A percentile compares a stretch with the other conserved stretches of the same genome.
phyloP scores from a whole-genome alignment of 2,113 vertebrate genomes.

The Lamprologus ornatipinnis region DNA sequence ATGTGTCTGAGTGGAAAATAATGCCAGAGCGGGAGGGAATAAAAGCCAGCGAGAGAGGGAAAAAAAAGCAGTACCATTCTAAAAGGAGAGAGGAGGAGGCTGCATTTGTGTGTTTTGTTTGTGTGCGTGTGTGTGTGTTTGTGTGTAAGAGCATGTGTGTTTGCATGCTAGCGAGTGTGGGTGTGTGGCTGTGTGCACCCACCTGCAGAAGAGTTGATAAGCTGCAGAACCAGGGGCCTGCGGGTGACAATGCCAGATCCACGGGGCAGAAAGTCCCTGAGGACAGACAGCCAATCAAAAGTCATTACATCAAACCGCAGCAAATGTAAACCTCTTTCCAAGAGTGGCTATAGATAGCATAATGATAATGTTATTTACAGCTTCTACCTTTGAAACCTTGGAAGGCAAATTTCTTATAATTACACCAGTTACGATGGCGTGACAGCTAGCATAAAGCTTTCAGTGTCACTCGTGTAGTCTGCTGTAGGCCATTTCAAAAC shows the following conservation, averaged over 20 bases:
- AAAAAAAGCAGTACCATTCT: background rate
- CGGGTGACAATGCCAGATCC: conserved; percentile 76
- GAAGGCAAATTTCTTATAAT: background rate
- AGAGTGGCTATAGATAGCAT: background rate
- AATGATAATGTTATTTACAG: background rate
- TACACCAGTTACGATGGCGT: background rate
- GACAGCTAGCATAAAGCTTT: background rate
- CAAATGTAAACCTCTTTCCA: background rate
- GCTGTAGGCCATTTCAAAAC: background rate
- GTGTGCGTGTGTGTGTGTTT: background rate
- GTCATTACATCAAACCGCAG: background rate
- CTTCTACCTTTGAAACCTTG: background rate
- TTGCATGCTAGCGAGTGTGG: background rate
- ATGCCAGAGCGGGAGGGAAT: background rate
- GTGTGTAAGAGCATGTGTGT: background rate
- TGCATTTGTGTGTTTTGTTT: background rate
- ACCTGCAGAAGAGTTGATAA: conserved; percentile 72
- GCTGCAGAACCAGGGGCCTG: conserved; percentile 75
- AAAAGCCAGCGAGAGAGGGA: background rate
- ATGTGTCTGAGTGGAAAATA: background rate
- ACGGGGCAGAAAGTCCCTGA: conserved; percentile 76
- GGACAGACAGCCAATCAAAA: conserved; percentile 14
- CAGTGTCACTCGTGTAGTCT: background rate
- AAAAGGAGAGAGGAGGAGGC: background rate
- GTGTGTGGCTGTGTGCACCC: conserved; percentile 17